A percentile compares a stretch with the other conserved stretches of the same genome.
Evolutionary conservation across 2,797 vertebrate genomes (phyloP).

Genomic region (Centropyge bicolor): DNA sequence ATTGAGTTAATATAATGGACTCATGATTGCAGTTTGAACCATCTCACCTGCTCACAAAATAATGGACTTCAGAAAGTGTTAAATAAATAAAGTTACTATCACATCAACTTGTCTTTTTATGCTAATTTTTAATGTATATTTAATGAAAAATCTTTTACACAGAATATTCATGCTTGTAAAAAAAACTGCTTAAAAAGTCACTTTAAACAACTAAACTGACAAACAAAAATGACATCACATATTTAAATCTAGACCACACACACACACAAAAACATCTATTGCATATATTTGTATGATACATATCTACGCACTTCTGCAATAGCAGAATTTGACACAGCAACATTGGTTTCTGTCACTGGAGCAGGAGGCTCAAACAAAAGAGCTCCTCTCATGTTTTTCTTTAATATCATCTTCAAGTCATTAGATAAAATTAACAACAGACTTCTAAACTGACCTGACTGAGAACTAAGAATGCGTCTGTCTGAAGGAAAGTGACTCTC

Average conservation of each 20-base stretch:
- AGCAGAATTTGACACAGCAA: conserved; percentile 58
- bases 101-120: not conserved
- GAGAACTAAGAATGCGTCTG: conserved; percentile 13
- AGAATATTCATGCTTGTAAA: not conserved
- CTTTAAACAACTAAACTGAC: conserved; percentile 3
- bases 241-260: not conserved
- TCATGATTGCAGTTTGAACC: conserved; percentile 11
- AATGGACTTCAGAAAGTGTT: conserved; percentile 8
- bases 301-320: conserved; percentile 67
- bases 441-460: not conserved
- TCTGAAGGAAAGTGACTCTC: not conserved
- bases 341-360: conserved; percentile 19
- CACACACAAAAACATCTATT: not conserved
- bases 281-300: conserved; percentile 62
- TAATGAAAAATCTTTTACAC: not conserved
- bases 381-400: conserved; percentile 10
- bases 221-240: not conserved
- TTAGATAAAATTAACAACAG: not conserved
- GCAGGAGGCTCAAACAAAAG: conserved; percentile 17
- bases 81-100: conserved; percentile 12
- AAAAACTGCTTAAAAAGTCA: not conserved
- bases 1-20: not conserved
- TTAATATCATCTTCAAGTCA: not conserved
- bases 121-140: not conserved
- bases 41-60: not conserved